phyloP scores from a whole-genome alignment of 2,113 vertebrate genomes.

The Aramus guarauna region DNA sequence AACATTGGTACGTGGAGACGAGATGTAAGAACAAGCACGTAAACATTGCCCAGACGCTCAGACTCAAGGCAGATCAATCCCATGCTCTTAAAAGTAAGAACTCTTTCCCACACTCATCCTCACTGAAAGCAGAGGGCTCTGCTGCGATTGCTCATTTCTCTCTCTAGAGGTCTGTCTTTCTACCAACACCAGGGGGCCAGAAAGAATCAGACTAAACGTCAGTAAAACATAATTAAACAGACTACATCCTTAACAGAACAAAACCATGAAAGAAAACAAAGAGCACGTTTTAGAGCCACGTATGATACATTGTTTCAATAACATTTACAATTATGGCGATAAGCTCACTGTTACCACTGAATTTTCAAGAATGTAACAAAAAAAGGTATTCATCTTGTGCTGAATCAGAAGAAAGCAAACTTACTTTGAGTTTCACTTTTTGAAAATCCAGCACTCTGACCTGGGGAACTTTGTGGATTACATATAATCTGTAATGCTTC shows the following conservation, averaged over 20 bases:
- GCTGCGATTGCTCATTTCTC: neutral
- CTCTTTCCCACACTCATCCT: neutral
- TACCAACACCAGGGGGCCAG: neutral
- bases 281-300: neutral
- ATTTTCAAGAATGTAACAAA: neutral
- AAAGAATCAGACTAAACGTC: neutral
- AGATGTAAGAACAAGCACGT: neutral
- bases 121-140: neutral
- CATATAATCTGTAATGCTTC: conserved; percentile 97
- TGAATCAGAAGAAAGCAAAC: neutral
- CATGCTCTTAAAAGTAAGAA: neutral
- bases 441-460: conserved; percentile 96
- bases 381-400: neutral
- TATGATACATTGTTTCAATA: neutral
- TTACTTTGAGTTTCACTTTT: conserved; percentile 96
- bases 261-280: neutral
- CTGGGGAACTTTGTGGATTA: conserved; percentile 94
- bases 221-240: neutral
- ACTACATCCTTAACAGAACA: neutral
- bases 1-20: neutral
- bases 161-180: neutral
- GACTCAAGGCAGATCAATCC: neutral
- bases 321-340: neutral
- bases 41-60: neutral
- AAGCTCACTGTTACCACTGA: neutral